Evolutionary conservation across 2,797 vertebrate species (phyloP), one percentile per base, ranked within the genome.

Genomic region (Coccyzus lansbergi): DNA sequence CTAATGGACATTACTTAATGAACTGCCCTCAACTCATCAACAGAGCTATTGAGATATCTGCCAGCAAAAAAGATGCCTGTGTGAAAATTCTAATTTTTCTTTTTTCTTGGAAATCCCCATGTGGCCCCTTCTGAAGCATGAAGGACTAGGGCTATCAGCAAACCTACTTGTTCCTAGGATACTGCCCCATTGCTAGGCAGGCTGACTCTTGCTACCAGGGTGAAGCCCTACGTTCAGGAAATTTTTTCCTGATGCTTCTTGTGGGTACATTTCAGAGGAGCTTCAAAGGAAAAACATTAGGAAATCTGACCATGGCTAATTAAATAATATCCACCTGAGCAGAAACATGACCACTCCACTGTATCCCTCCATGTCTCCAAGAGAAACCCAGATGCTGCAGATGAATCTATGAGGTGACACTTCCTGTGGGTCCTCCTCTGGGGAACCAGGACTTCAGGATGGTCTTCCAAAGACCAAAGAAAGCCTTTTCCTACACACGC

Each of bases 351-450:
- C 7, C 2, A 3, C 5, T 56, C 28, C 15, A 6, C 9, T 2
- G 0, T 29, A 28, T 29, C 48, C 51, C 24, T 49, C 65, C 0
- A 0, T 5, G 28, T 36, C 18, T 67, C 60, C 21, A 12, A 18
- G 59, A 48, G 62, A 67, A 92, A 72, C 11, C 22, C 44, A 28
- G 46, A 52, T 5, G 49, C 52, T 83, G n/a, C 64, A 60, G 46
- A 7, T 14, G 31, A 46, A 14, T 3, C 15, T 0, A 0, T 4
- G 9, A 0, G 5, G n/a, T 34, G 16, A 42, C 19, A 15, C 10
- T 10, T 56, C 29, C 42, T 5, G 1, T 6, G 63, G 24, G 25
- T 24, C 13, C 52, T 72, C 22, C 8, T 62, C 28, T 3, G 3
- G 63, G 31, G 59, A 40, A 9, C 24, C 31, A 38, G 53, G n/a